Percentiles rank a stretch among this genome's conserved stretches.
These are phyloP conservation scores for Arvicanthis niloticus DNA, from an alignment of 2,113 vertebrate species.

Conservation along the genomic window DNA sequence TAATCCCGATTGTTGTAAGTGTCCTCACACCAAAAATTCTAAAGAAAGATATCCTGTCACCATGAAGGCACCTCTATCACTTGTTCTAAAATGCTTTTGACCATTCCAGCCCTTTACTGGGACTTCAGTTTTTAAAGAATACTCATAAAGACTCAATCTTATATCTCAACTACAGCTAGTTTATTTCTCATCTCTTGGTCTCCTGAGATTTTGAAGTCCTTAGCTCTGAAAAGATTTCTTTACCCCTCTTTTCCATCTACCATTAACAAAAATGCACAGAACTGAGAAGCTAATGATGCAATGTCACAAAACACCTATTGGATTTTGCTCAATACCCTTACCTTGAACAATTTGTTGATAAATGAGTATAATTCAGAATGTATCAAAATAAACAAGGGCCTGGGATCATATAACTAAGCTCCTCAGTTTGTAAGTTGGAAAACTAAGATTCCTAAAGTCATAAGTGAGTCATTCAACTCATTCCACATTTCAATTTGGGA, in stretches of 20 bases:
- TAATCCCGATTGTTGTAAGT: neutral
- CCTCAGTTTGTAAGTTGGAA: conserved; percentile 1
- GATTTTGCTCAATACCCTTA: neutral
- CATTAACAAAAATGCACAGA: neutral
- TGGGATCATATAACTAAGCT: neutral
- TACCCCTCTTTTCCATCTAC: neutral
- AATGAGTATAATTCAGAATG: neutral
- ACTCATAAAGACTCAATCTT: neutral
- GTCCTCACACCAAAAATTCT: neutral
- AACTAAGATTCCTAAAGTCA: neutral
- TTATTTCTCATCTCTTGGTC: neutral
- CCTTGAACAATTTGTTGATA: neutral
- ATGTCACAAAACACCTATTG: neutral
- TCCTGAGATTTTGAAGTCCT: neutral
- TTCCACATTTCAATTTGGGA: neutral
- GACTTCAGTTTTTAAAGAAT: conserved; percentile 27
- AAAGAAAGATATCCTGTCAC: neutral
- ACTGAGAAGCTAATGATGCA: neutral
- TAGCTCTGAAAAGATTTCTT: neutral
- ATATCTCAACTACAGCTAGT: neutral
- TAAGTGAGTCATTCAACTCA: neutral
- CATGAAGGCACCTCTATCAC: neutral
- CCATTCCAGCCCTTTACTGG: neutral
- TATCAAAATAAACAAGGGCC: neutral
- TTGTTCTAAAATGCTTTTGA: neutral